These are phyloP conservation scores for Sphenodon punctatus DNA, from an alignment of 2,797 vertebrate species.

Conservation along the genomic window DNA sequence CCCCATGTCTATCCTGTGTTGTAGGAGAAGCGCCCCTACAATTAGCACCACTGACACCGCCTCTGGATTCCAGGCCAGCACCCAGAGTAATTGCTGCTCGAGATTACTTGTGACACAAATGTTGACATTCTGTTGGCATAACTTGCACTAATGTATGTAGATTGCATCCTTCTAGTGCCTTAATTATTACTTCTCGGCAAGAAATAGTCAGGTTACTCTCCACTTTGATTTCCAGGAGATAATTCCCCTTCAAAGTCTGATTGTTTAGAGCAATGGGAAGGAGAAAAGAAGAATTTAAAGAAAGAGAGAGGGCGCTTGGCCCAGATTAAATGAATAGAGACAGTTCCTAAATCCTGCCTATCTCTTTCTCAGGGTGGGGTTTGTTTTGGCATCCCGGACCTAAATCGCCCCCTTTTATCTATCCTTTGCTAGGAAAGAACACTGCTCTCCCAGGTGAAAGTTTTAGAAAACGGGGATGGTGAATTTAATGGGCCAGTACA, in stretches of 20 bases:
- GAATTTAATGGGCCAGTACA: too few relatives aligned
- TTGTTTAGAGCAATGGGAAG: constrained; percentile 42
- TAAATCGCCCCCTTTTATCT: too few relatives aligned
- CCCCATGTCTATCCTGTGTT: neutral
- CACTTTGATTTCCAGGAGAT: constrained; percentile 74
- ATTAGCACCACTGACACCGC: constrained; percentile 39
- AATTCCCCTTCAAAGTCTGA: constrained; percentile 37
- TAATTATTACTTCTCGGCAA: constrained; percentile 78
- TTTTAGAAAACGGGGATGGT: too few relatives aligned
- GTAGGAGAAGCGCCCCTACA: constrained; percentile 32
- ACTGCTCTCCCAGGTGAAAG: too few relatives aligned
- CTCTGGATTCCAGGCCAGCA: constrained; percentile 62
- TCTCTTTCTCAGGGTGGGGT: too few relatives aligned
- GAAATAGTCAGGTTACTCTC: constrained; percentile 77
- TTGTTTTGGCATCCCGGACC: too few relatives aligned
- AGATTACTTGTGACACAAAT: constrained; percentile 79
- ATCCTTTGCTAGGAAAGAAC: too few relatives aligned
- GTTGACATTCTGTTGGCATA: constrained; percentile 84
- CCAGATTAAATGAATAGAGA: accelerated
- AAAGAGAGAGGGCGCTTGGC: neutral
- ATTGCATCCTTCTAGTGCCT: constrained; percentile 77
- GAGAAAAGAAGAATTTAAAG: neutral
- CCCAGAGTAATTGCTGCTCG: constrained; percentile 70
- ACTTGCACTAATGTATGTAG: constrained; percentile 82
- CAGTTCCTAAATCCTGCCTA: too few relatives aligned